Evolutionary conservation across 2,113 vertebrate genomes (phyloP).

Genomic region (Poeciliopsis occidentalis): DNA sequence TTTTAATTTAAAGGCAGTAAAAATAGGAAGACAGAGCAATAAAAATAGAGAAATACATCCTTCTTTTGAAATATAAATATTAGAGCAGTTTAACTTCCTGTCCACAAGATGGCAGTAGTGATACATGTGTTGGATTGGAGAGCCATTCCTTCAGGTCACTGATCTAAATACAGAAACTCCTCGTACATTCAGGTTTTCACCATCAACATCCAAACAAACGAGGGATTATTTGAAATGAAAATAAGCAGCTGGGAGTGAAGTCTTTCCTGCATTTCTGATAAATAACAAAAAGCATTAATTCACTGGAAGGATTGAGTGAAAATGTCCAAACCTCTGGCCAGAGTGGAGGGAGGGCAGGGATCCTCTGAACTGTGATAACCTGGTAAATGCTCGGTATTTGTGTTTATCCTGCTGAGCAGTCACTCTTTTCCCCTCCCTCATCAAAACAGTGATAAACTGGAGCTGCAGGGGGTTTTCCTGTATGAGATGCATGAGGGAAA

Average conservation of each 20-base stretch:
- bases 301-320: constrained; percentile 48
- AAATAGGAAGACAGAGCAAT: not conserved
- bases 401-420: constrained; percentile 43
- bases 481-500: constrained; percentile 33
- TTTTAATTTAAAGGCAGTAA: constrained; percentile 8
- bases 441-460: constrained; percentile 57
- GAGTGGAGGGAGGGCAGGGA: not conserved
- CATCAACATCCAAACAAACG: constrained; percentile 66
- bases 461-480: constrained; percentile 36
- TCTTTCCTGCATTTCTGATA: constrained; percentile 60
- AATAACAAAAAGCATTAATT: constrained; percentile 72
- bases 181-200: constrained; percentile 59
- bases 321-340: constrained; percentile 51
- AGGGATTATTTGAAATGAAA: constrained; percentile 71
- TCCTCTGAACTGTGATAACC: constrained; percentile 65
- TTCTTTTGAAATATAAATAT: constrained; percentile 8
- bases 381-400: constrained; percentile 31
- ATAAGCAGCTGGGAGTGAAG: constrained; percentile 69
- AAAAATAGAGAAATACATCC: not conserved
- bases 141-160: constrained; percentile 61
- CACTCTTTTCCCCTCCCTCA: constrained; percentile 46
- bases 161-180: constrained; percentile 66
- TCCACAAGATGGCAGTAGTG: constrained; percentile 79
- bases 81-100: constrained; percentile 8
- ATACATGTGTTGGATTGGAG: constrained; percentile 54